Percentiles rank a stretch among this genome's conserved stretches.
These are phyloP conservation scores for Pseudolycoriella hygida DNA, from an alignment of 2,888 invertebrate genomes.

Conservation along the genomic window DNA sequence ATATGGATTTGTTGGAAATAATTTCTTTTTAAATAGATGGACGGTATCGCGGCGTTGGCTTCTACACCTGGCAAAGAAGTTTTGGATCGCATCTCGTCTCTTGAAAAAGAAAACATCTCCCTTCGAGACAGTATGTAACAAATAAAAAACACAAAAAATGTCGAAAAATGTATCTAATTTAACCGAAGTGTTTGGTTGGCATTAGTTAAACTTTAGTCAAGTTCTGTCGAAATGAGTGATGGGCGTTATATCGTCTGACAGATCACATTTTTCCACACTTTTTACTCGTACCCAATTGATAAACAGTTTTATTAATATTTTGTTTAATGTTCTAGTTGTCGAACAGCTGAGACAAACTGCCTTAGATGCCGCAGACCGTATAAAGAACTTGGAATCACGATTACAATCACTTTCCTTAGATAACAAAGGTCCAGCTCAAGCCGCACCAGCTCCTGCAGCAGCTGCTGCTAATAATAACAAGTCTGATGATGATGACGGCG, in stretches of 20 bases:
- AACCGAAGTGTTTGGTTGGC: too few relatives aligned
- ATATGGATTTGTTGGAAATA: not conserved
- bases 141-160: too few relatives aligned
- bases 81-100: slow-evolving; percentile 32
- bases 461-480: slow-evolving; percentile 20
- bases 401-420: slow-evolving; percentile 5
- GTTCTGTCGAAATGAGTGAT: too few relatives aligned
- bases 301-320: slow-evolving; percentile 4
- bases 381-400: slow-evolving; percentile 20
- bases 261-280: too few relatives aligned
- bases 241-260: too few relatives aligned
- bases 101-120: slow-evolving; percentile 41
- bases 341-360: slow-evolving; percentile 22
- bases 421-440: slow-evolving; percentile 4
- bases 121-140: slow-evolving; percentile 24
- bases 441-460: slow-evolving; percentile 13
- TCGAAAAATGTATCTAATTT: too few relatives aligned
- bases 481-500: slow-evolving; percentile 51
- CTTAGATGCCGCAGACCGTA: slow-evolving; percentile 21
- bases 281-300: not conserved
- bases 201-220: too few relatives aligned
- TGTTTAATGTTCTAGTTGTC: slow-evolving; percentile 14
- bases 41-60: slow-evolving; percentile 39
- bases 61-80: slow-evolving; percentile 38
- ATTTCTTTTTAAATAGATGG: slow-evolving; percentile 33